Base-by-base conservation (phyloP, 2,888 invertebrate genomes). In the Leptopterna dolabrata region DNA sequence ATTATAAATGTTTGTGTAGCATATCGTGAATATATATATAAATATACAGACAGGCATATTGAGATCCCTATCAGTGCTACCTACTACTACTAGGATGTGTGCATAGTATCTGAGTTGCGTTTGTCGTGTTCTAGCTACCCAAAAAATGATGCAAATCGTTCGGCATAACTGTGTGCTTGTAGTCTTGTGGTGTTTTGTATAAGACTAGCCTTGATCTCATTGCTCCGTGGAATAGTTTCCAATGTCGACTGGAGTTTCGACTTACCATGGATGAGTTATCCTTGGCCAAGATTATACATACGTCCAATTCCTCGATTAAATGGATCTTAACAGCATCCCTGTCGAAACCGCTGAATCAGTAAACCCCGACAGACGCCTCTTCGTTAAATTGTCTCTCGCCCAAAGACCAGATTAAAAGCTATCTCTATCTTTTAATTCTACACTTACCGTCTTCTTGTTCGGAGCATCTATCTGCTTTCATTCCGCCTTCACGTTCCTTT, bases 371-470 rank as follows among this genome's bases (percentile, higher is more conserved):
- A 1, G 71, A 30, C 71, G 71, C 71, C 29, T 27, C 30, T 30
- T 71, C 71, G 71, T 71, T 71, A 71, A 71, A 71, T 71, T 71
- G 71, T 71, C 71, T 71, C 27, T 27, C 30, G 29, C 71, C 19
- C 71, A 24, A 71, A 71, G 71, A 71, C 24, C 4, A 71, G 71
- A 71, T 71, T 71, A 71, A 71, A 71, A 71, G 71, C 71, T 13
- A 71, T 11, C 71, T 71, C 71, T 19, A 71, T 71, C 71, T 71
- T 71, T 16, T 27, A 11, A 13, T 27, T 71, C 29, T 24, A 27
- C 24, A 14, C 16, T 24, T 27, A 19, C 27, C 27, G 16, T 30
- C 71, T 30, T 71, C 71, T 71, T 24, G 19, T 71, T 14, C 27
- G 11, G 16, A 0, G 14, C 6, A 29, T 19, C 70, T 70, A 27